Conservation (phyloP, 2,797 vertebrate species). For the Apogon talboti region DNA sequence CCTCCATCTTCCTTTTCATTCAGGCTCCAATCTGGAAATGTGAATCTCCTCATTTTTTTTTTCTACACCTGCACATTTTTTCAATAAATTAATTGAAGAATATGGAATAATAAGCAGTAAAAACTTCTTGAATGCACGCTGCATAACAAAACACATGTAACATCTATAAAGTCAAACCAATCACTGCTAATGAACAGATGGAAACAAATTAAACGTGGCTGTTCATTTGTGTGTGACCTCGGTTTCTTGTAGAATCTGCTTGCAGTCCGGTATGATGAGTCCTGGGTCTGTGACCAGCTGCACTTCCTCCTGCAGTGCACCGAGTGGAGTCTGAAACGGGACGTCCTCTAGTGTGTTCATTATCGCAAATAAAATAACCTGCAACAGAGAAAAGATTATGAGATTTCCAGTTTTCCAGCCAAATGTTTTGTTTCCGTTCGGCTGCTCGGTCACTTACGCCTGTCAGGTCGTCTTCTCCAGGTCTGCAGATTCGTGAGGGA, state of each 20-base stretch:
- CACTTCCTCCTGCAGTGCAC: constrained; percentile 61
- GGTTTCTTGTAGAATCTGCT: constrained; percentile 84
- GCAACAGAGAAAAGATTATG: background rate
- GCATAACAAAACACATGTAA: background rate
- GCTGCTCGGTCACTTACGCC: constrained; percentile 41
- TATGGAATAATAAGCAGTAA: background rate
- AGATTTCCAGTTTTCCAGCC: background rate
- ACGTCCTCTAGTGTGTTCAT: constrained; percentile 91
- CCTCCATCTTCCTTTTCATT: too few species aligned
- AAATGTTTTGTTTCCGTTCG: background rate
- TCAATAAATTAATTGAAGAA: background rate
- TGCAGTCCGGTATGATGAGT: constrained; percentile 80
- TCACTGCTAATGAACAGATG: background rate
- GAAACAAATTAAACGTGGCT: background rate
- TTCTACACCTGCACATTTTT: background rate
- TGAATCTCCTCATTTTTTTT: too few species aligned
- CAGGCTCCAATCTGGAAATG: too few species aligned
- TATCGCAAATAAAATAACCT: constrained; percentile 20
- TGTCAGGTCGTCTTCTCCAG: background rate
- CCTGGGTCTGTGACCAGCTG: constrained; percentile 64
- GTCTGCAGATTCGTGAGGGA: constrained; percentile 15
- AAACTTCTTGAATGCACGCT: background rate
- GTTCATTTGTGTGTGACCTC: constrained; percentile 65
- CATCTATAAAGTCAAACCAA: background rate
- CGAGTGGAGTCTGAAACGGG: constrained; percentile 85